A percentile compares a stretch with the other conserved stretches of the same genome.
Evolutionary conservation across 2,888 invertebrate species (phyloP).

Genomic region (Limnephilus auricula): DNA sequence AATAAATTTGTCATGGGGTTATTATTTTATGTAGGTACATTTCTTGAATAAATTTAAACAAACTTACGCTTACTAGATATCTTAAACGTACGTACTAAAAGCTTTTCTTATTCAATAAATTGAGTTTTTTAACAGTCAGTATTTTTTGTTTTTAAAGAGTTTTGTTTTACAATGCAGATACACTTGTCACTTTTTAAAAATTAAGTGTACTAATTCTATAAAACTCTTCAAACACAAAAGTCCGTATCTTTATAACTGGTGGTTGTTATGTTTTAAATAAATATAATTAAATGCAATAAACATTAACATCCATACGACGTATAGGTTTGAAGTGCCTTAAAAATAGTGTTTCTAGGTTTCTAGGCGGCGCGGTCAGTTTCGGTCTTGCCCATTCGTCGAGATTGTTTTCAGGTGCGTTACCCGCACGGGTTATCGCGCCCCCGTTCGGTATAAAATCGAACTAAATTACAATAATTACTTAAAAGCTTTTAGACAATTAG

Average conservation of each 20-base stretch:
- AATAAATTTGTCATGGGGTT: not conserved
- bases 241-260: not conserved
- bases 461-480: not conserved
- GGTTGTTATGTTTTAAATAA: not conserved
- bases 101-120: not conserved
- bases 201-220: too few species aligned
- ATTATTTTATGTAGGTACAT: not conserved
- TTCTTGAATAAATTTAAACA: not conserved
- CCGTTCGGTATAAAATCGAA: not conserved
- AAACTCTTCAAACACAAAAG: too few species aligned
- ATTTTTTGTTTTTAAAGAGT: not conserved
- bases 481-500: not conserved
- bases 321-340: not conserved
- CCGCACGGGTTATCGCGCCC: not conserved
- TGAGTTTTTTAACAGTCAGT: not conserved
- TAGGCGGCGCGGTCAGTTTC: constrained; percentile 1
- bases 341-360: not conserved
- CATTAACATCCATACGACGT: not conserved
- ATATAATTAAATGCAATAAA: not conserved
- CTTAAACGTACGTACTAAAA: not conserved
- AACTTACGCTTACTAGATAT: not conserved
- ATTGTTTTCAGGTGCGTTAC: constrained; percentile 3
- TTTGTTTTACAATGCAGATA: too few species aligned
- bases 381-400: constrained; percentile 29
- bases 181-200: too few species aligned